Base-by-base conservation (phyloP, 2,888 invertebrate genomes). In the Netelia fuscicornis region DNA sequence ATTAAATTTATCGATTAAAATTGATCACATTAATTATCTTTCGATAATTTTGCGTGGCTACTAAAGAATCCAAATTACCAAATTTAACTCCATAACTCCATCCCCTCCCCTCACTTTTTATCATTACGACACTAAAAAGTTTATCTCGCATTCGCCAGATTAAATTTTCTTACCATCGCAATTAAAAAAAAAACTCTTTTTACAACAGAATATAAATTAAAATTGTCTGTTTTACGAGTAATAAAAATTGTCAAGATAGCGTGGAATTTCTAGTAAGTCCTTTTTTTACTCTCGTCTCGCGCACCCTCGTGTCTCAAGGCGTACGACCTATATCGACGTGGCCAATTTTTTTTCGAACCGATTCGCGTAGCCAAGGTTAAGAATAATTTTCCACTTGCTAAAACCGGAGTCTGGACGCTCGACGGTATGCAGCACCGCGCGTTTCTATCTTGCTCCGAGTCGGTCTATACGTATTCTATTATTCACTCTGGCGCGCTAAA, bases 311-410 rank as follows among this genome's bases (percentile, higher is more conserved):
- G 30, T 30, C 30, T 30, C 30, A 30, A 30, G 30, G 17, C 25
- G 17, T 17, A 42, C 17, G 44, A 70, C 17, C 56, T 60, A 44
- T 25, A 60, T 77, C 65, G 76, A 71, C 48, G 48, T 10, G 25
- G 44, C 56, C 17, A 48, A 70, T 78, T 79, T 83, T 78, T 78
- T 82, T 48, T 10, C 75, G 56, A 56, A 70, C 58, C 76, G 75
- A 48, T 65, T 79, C 44, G 58, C 67, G 60, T 52, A 42, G 80
- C 48, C 76, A 80, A 80, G 80, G 84, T 71, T 58, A 54, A 64
- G 58, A 71, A 84, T 84, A 76, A 80, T 84, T 84, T 79, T 84
- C 80, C 75, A 84, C 70, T 75, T 80, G 79, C 64, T 56, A 56
- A 67, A 30, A 62, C 37, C 48, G 56, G 48, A 25, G 58, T 62